Conservation (phyloP, 2,888 invertebrate species). For the Megamerina dolium region DNA sequence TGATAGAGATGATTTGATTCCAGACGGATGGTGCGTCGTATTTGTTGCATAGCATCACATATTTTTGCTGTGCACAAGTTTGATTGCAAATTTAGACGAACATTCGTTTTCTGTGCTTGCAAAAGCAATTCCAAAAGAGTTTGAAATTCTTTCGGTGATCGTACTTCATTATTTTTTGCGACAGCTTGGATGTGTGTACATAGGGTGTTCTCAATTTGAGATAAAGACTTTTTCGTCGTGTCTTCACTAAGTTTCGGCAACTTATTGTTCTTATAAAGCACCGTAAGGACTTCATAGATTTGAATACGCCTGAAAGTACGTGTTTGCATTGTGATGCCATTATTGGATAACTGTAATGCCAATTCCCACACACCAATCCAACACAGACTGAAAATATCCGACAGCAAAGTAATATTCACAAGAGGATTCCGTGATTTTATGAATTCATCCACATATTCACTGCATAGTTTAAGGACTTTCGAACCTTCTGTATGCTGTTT, state of each 20-base stretch:
- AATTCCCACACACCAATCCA: conserved; percentile 63
- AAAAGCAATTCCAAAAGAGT: conserved; percentile 28
- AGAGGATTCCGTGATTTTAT: conserved; percentile 36
- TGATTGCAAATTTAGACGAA: conserved; percentile 20
- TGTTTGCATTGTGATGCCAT: conserved; percentile 56
- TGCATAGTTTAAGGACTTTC: conserved; percentile 24
- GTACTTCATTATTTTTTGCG: conserved; percentile 9
- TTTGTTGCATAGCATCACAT: conserved; percentile 23
- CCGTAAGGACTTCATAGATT: conserved; percentile 60
- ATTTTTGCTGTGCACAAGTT: conserved; percentile 13
- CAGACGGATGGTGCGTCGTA: conserved; percentile 28
- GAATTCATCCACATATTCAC: conserved; percentile 33
- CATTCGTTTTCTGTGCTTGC: conserved; percentile 24
- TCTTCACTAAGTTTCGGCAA: conserved; percentile 27
- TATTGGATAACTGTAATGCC: conserved; percentile 55
- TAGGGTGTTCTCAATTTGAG: conserved; percentile 28
- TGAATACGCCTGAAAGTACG: conserved; percentile 63
- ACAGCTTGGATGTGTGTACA: conserved; percentile 21
- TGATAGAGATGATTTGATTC: conserved; percentile 27
- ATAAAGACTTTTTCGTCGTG: conserved; percentile 23
- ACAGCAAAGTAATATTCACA: conserved; percentile 61
- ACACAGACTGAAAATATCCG: conserved; percentile 57
- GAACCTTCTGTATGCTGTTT: conserved; percentile 2
- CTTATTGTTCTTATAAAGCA: conserved; percentile 57
- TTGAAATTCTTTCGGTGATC: conserved; percentile 32